Evolutionary conservation across 2,888 invertebrate species (phyloP).

Genomic region (Plemyria rubiginata): DNA sequence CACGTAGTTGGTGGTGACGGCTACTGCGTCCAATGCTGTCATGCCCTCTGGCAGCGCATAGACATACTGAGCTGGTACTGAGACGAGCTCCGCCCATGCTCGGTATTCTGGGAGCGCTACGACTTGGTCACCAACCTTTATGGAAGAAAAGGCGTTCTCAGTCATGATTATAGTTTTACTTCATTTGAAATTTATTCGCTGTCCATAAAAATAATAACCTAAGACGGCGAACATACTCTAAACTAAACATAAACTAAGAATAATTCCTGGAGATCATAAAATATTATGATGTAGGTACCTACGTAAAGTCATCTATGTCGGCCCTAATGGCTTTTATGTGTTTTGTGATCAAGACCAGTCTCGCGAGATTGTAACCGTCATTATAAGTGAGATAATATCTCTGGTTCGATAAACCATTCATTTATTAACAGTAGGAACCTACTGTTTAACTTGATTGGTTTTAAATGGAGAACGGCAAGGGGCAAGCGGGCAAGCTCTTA

Average conservation of each 20-base stretch:
- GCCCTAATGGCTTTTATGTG: constrained; percentile 24
- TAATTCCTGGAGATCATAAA: background rate
- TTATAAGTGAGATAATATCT: constrained; percentile 17
- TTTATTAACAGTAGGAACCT: constrained; percentile 17
- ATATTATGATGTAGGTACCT: background rate
- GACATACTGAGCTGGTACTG: constrained; percentile 91
- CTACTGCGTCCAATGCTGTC: constrained; percentile 91
- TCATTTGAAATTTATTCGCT: background rate
- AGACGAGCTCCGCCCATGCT: constrained; percentile 94
- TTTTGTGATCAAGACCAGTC: constrained; percentile 22
- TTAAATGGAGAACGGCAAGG: constrained; percentile 10
- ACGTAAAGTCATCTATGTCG: constrained; percentile 5
- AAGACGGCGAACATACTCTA: background rate
- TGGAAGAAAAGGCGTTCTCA: constrained; percentile 15
- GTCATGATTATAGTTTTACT: background rate
- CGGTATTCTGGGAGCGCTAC: constrained; percentile 93
- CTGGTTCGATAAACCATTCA: constrained; percentile 16
- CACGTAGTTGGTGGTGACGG: constrained; percentile 93
- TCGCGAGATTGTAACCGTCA: constrained; percentile 19
- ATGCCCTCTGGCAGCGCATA: constrained; percentile 91
- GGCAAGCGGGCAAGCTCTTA: background rate
- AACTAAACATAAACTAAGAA: background rate
- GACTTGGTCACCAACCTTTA: constrained; percentile 91
- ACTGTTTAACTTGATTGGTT: constrained; percentile 13
- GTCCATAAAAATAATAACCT: background rate